Conservation (phyloP, 2,797 vertebrate genomes). For the Lerista edwardsae region DNA sequence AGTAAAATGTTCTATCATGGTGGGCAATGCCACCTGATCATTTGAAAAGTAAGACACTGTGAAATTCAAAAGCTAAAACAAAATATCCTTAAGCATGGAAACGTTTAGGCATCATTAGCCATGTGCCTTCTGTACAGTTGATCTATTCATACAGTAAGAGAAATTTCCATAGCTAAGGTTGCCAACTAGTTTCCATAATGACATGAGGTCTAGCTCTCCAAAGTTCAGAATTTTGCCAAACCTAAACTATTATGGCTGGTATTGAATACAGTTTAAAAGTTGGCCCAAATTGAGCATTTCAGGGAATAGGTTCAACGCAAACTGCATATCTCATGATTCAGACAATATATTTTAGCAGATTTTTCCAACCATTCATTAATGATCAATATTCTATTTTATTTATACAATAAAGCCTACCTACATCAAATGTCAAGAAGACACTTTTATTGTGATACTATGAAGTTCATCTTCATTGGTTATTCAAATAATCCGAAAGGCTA, state of each 20-base stretch:
- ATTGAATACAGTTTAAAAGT: neutral
- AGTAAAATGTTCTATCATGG: neutral
- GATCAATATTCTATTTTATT: neutral
- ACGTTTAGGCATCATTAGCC: neutral
- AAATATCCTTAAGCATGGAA: neutral
- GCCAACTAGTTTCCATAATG: neutral
- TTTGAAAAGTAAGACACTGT: neutral
- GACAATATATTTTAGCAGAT: neutral
- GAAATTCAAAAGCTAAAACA: neutral
- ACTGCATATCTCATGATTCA: neutral
- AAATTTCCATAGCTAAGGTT: neutral
- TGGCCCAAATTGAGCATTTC: neutral
- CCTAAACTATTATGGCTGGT: neutral
- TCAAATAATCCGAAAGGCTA: slow-evolving; percentile 22
- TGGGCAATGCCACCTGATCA: neutral
- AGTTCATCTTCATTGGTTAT: slow-evolving; percentile 9
- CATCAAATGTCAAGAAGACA: slow-evolving; percentile 11
- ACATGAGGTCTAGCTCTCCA: neutral
- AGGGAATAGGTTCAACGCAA: neutral
- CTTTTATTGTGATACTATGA: slow-evolving; percentile 8
- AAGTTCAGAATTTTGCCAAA: neutral
- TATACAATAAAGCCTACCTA: slow-evolving; percentile 6
- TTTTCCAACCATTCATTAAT: slow-evolving; percentile 6
- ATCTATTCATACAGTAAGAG: neutral
- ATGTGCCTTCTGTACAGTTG: neutral